Evolutionary conservation across 1,140 invertebrate species (phyloP).

Genomic region (Listronotus bonariensis): DNA sequence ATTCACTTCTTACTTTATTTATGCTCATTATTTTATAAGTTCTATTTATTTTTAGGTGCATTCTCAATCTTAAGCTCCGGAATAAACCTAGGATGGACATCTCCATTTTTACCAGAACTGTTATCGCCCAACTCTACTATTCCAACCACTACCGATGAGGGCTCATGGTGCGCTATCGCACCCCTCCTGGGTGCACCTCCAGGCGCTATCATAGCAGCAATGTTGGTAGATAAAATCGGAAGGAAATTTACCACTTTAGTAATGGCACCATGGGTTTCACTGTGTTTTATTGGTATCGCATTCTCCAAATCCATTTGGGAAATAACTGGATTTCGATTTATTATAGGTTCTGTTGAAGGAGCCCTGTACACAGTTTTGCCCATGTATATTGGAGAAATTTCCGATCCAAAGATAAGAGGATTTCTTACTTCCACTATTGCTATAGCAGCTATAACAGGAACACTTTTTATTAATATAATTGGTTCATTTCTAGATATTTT

Average conservation of each 20-base stretch:
- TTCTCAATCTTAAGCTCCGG: constrained; percentile 46
- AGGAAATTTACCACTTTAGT: constrained; percentile 69
- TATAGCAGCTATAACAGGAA: constrained; percentile 61
- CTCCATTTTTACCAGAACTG: constrained; percentile 49
- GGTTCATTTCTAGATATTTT: constrained; percentile 63
- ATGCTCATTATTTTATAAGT: not conserved
- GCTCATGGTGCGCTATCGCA: constrained; percentile 65
- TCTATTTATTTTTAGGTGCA: constrained; percentile 35
- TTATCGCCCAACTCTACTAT: constrained; percentile 50
- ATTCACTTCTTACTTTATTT: no score
- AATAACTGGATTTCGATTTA: constrained; percentile 52
- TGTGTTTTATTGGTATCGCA: constrained; percentile 70
- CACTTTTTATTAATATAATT: constrained; percentile 69
- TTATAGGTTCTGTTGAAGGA: constrained; percentile 70
- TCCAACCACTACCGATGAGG: constrained; percentile 61
- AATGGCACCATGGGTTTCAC: constrained; percentile 63
- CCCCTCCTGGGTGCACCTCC: constrained; percentile 57
- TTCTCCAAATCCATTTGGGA: constrained; percentile 58
- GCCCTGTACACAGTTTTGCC: constrained; percentile 68
- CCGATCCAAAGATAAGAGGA: constrained; percentile 64
- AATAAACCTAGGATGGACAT: constrained; percentile 51
- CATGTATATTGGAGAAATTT: constrained; percentile 70
- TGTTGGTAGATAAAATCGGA: constrained; percentile 63
- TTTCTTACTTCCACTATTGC: constrained; percentile 46
- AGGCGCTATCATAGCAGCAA: constrained; percentile 58